phyloP scores from a whole-genome alignment of 2,797 vertebrate genomes.

The Tiaroga cobitis region DNA sequence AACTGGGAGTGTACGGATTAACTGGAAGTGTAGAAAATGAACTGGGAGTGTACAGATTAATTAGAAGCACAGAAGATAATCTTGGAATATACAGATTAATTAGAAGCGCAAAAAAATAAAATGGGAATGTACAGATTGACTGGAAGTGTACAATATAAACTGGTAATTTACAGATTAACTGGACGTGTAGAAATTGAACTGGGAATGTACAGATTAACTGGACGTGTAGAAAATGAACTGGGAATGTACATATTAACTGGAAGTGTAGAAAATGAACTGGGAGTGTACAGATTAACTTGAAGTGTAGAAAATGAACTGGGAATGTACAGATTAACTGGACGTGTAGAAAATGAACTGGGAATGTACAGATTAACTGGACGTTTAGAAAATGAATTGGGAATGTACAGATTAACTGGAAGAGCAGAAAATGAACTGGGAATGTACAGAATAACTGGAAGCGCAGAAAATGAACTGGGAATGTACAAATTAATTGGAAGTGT shows the following conservation, averaged over 20 bases:
- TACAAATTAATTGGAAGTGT: neutral
- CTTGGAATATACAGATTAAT: no score
- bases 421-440: neutral
- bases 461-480: neutral
- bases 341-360: neutral
- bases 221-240: accelerated
- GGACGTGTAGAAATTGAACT: neutral
- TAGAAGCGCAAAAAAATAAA: no score
- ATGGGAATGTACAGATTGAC: neutral
- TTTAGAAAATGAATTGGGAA: neutral
- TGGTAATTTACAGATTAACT: neutral
- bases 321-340: neutral
- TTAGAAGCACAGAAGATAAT: no score
- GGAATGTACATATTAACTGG: neutral
- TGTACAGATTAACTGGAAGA: neutral
- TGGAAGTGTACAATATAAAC: accelerated
- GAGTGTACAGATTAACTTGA: neutral
- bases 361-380: neutral
- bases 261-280: neutral
- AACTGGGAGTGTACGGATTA: neutral
- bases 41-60: neutral
- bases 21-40: neutral
- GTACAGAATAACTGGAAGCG: accelerated
- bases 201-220: neutral
- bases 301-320: accelerated